Conservation (phyloP, 1,140 invertebrate genomes). For the Apolygus lucorum region DNA sequence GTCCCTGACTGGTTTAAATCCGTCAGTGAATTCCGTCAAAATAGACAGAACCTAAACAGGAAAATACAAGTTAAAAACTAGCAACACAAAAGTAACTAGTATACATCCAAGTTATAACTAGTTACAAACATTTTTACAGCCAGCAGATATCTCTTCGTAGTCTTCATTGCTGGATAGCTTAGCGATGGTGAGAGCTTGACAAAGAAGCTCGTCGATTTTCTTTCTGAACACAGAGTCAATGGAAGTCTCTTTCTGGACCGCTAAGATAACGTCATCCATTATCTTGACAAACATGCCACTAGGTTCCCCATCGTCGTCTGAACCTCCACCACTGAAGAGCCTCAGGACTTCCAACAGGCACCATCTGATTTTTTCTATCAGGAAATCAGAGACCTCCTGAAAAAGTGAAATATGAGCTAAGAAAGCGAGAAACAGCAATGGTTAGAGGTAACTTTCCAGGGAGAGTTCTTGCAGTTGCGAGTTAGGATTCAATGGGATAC, state of each 20-base stretch:
- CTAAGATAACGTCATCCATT: conserved; percentile 10
- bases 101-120: no score
- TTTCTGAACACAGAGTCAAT: not conserved
- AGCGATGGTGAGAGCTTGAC: conserved; percentile 31
- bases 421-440: no score
- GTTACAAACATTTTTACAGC: conserved; percentile 31
- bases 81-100: no score
- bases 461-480: no score
- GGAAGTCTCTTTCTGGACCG: not conserved
- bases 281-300: conserved; percentile 20
- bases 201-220: conserved; percentile 30
- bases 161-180: conserved; percentile 27
- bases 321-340: conserved; percentile 10
- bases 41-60: not conserved
- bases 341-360: conserved; percentile 20
- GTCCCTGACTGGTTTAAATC: conserved; percentile 7
- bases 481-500: no score
- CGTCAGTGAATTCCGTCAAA: conserved; percentile 18
- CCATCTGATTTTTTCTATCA: conserved; percentile 22
- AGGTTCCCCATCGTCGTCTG: conserved; percentile 5
- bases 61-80: no score
- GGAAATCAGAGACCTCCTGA: conserved; percentile 18
- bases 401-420: not conserved
- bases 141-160: conserved; percentile 30
- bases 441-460: no score